Conservation (phyloP, 2,113 vertebrate genomes). For the Dissostichus mawsoni region DNA sequence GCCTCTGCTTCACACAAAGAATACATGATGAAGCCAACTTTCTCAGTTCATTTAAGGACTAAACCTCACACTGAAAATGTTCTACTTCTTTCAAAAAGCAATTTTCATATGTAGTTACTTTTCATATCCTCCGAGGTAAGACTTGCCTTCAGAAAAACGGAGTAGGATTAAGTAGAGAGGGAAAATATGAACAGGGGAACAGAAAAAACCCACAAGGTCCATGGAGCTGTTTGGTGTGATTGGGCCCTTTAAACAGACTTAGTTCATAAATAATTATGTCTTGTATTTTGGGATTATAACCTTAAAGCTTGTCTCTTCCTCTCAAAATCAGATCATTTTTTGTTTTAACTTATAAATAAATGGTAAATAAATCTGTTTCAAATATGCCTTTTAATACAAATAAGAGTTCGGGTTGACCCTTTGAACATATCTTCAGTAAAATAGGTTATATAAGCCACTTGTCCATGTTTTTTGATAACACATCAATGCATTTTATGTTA, state of each 20-base stretch:
- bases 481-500: conserved; percentile 32
- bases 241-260: conserved; percentile 29
- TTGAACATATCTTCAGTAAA: conserved; percentile 19
- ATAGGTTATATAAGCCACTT: conserved; percentile 5
- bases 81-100: conserved; percentile 51
- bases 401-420: not conserved
- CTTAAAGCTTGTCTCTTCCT: not conserved
- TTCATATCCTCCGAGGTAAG: conserved; percentile 37
- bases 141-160: conserved; percentile 36
- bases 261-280: conserved; percentile 24
- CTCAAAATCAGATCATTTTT: not conserved
- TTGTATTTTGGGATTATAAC: conserved; percentile 1
- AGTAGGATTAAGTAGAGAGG: not conserved
- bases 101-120: conserved; percentile 44
- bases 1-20: conserved; percentile 38
- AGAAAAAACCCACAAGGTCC: conserved; percentile 10
- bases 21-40: conserved; percentile 55
- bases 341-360: conserved; percentile 1
- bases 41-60: conserved; percentile 54
- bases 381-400: conserved; percentile 3
- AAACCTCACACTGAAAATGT: conserved; percentile 49
- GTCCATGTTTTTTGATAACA: conserved; percentile 43
- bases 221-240: conserved; percentile 27
- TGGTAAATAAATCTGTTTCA: not conserved
- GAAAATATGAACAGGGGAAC: conserved; percentile 6